Conservation (phyloP, 2,113 vertebrate genomes). For the Ictalurus furcatus region DNA sequence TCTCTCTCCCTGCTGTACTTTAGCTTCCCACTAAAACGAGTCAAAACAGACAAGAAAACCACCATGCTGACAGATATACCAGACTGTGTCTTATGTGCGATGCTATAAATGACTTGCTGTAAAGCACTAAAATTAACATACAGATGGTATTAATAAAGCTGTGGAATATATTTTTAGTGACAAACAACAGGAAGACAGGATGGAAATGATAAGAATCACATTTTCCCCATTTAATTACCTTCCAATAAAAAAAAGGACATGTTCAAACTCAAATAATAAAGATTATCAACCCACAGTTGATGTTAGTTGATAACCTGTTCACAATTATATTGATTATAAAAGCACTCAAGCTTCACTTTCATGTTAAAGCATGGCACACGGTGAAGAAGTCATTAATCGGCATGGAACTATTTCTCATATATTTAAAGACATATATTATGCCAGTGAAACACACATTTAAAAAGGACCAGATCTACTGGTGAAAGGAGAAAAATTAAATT, state of each 20-base stretch:
- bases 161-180: not conserved
- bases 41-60: slow-evolving; percentile 39
- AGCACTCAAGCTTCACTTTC: not conserved
- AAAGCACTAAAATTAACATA: not conserved
- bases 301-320: slow-evolving; percentile 1
- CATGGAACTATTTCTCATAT: slow-evolving; percentile 50
- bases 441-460: slow-evolving; percentile 8
- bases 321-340: not conserved
- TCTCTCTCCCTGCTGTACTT: slow-evolving; percentile 94
- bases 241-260: not conserved
- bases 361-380: slow-evolving; percentile 22
- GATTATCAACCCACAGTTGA: not conserved
- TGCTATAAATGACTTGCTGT: not conserved
- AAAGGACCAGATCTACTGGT: slow-evolving; percentile 6
- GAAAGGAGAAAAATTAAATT: slow-evolving; percentile 23
- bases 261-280: not conserved
- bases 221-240: not conserved
- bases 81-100: not conserved
- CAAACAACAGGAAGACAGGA: not conserved
- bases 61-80: slow-evolving; percentile 38
- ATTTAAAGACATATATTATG: not conserved
- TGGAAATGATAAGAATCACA: slow-evolving; percentile 20
- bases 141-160: not conserved
- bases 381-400: slow-evolving; percentile 1
- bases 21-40: slow-evolving; percentile 88